phyloP scores from a whole-genome alignment of 2,113 vertebrate species.

The Ictalurus punctatus region DNA sequence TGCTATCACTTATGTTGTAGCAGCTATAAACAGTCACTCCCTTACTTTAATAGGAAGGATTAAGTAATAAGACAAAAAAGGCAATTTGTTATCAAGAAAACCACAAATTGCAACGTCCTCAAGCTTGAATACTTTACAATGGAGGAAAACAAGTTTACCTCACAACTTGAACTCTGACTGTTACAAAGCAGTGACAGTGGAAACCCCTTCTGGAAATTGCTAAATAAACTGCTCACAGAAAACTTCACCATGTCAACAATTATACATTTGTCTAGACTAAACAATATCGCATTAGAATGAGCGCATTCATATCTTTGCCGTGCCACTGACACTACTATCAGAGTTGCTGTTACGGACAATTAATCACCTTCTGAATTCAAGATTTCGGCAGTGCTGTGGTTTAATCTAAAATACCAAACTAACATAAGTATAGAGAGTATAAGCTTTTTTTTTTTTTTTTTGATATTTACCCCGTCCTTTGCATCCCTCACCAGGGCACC shows the following conservation, averaged over 20 bases:
- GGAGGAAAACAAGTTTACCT: not conserved
- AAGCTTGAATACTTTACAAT: not conserved
- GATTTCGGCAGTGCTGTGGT: not conserved
- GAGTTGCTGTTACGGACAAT: not conserved
- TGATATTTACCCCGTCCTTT: slow-evolving; percentile 87
- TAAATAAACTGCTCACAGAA: not conserved
- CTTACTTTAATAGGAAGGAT: not conserved
- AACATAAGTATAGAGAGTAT: not conserved
- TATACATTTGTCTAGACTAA: not conserved
- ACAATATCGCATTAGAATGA: not conserved
- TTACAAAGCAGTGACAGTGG: too few relatives aligned
- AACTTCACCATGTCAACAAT: not conserved
- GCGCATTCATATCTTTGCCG: not conserved
- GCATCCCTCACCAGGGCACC: slow-evolving; percentile 93
- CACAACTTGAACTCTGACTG: too few relatives aligned
- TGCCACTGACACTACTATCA: not conserved
- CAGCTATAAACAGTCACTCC: not conserved
- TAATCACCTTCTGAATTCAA: not conserved
- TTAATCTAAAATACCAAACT: not conserved
- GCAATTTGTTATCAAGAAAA: not conserved
- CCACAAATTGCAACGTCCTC: not conserved
- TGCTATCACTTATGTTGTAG: not conserved
- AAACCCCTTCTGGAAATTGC: not conserved
- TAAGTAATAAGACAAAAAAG: too few relatives aligned
- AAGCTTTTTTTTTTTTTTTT: not conserved